These are phyloP conservation scores for Aethes cnicana DNA, from an alignment of 2,888 invertebrate species.

Conservation along the genomic window DNA sequence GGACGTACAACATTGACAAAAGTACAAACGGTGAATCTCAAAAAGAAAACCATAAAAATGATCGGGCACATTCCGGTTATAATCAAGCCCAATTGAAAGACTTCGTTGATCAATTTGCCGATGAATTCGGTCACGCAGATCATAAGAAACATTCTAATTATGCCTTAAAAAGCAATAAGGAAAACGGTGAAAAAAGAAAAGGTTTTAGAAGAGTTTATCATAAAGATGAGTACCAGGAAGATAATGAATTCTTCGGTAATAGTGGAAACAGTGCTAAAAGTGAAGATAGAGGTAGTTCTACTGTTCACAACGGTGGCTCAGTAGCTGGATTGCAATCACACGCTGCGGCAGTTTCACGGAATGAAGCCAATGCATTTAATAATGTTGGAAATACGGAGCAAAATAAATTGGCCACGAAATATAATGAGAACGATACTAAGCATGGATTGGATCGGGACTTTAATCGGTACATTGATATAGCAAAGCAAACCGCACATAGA, in stretches of 20 bases:
- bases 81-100: constrained; percentile 56
- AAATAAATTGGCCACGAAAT: constrained; percentile 43
- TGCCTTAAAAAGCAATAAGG: constrained; percentile 48
- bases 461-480: constrained; percentile 53
- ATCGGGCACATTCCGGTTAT: constrained; percentile 42
- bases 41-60: constrained; percentile 42
- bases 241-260: constrained; percentile 69
- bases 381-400: constrained; percentile 43
- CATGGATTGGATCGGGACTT: constrained; percentile 45
- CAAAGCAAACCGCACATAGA: constrained; percentile 49
- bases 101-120: constrained; percentile 60
- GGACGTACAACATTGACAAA: constrained; percentile 44
- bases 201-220: constrained; percentile 68
- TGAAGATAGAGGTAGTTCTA: constrained; percentile 52
- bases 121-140: constrained; percentile 62
- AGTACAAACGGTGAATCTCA: constrained; percentile 42
- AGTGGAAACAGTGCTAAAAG: constrained; percentile 50
- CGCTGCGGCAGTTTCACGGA: constrained; percentile 46
- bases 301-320: constrained; percentile 51
- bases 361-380: constrained; percentile 42
- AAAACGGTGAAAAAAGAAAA: constrained; percentile 63
- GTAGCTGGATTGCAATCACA: constrained; percentile 52
- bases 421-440: constrained; percentile 40
- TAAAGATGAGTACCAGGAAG: constrained; percentile 71
- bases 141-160: constrained; percentile 52